Percentiles rank a stretch among this genome's conserved stretches.
These are phyloP conservation scores for Megalonaias nervosa DNA, from an alignment of 1,140 invertebrate species.

Conservation along the genomic window DNA sequence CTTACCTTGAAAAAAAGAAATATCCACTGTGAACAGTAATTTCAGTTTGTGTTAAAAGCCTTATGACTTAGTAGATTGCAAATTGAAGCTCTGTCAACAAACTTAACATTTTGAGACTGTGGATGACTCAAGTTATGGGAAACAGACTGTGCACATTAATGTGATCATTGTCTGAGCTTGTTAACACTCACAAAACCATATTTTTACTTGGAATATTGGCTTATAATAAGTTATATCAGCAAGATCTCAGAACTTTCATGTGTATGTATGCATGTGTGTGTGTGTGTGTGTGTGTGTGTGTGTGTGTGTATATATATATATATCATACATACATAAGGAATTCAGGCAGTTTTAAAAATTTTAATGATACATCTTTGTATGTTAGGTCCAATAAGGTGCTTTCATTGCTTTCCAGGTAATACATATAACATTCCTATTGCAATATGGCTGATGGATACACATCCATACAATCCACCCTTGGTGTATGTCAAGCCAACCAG, in stretches of 20 bases:
- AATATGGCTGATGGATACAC: constrained; percentile 97
- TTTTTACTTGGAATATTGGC: neutral
- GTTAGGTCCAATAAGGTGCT: neutral
- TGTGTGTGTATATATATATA: too few species aligned
- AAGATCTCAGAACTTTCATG: neutral
- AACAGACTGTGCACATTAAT: too few species aligned
- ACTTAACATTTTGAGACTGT: too few species aligned
- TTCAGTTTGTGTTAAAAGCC: too few species aligned
- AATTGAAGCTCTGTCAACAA: too few species aligned
- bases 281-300: neutral
- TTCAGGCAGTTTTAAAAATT: constrained; percentile 10
- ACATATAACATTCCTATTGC: constrained; percentile 97
- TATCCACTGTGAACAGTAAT: too few species aligned
- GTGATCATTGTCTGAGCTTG: too few species aligned
- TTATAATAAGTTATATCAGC: too few species aligned
- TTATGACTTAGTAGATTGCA: too few species aligned
- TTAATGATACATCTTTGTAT: neutral
- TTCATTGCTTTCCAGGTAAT: constrained; percentile 75
- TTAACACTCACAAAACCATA: neutral
- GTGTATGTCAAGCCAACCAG: constrained; percentile 97
- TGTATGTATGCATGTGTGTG: neutral
- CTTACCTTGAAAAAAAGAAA: too few species aligned
- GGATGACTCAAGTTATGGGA: too few species aligned
- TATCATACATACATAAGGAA: neutral
- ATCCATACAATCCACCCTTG: constrained; percentile 97